These are phyloP conservation scores for Congeria kusceri DNA, from an alignment of 2,888 invertebrate genomes.

Conservation along the genomic window DNA sequence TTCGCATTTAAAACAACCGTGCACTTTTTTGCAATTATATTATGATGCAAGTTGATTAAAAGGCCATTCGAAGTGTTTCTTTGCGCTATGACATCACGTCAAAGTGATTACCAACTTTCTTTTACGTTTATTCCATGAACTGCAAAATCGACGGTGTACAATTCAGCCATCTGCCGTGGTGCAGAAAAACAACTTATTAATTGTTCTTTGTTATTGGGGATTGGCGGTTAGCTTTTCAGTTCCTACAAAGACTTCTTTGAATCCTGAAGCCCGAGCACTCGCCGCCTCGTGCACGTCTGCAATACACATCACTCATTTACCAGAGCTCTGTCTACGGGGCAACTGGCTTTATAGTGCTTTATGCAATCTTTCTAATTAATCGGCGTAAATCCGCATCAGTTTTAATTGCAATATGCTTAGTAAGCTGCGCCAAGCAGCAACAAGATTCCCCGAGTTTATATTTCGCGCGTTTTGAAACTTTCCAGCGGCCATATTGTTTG, in stretches of 20 bases:
- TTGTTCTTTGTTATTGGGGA: slow-evolving; percentile 78
- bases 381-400: background rate
- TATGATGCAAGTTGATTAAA: slow-evolving; percentile 68
- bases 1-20: slow-evolving; percentile 59
- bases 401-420: too few species aligned
- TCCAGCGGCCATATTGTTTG: slow-evolving; percentile 47
- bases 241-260: slow-evolving; percentile 72
- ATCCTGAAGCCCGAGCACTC: slow-evolving; percentile 48
- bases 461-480: slow-evolving; percentile 58
- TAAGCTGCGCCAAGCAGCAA: too few species aligned
- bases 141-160: slow-evolving; percentile 62
- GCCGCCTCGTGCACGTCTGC: slow-evolving; percentile 55
- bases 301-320: slow-evolving; percentile 55
- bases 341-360: background rate
- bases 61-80: slow-evolving; percentile 64
- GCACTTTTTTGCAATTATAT: slow-evolving; percentile 63
- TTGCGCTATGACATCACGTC: slow-evolving; percentile 61
- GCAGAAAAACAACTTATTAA: slow-evolving; percentile 77
- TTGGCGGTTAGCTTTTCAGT: slow-evolving; percentile 75
- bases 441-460: slow-evolving; percentile 19
- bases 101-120: slow-evolving; percentile 67
- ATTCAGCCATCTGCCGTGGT: slow-evolving; percentile 74
- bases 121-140: slow-evolving; percentile 64
- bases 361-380: background rate
- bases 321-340: background rate